Conservation (phyloP, 2,797 vertebrate genomes). For the Hypotaenidia philippensis region DNA sequence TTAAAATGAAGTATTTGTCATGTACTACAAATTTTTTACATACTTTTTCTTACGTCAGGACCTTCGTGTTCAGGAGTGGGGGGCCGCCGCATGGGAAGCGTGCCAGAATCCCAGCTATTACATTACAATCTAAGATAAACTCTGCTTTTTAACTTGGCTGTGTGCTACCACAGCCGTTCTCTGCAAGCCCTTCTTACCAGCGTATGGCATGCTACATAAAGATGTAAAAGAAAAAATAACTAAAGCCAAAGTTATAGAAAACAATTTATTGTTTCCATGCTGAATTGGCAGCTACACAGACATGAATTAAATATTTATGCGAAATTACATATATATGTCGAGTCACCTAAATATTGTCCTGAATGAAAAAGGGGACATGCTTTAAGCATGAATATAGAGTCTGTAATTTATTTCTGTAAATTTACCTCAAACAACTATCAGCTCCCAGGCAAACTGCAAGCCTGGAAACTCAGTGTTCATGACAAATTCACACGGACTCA, state of each 20-base stretch:
- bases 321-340: not conserved
- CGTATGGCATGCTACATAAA: not conserved
- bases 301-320: not conserved
- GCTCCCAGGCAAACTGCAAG: not conserved
- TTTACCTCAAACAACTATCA: not conserved
- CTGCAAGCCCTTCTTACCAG: not conserved
- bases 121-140: not conserved
- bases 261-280: not conserved
- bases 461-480: not conserved
- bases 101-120: not conserved
- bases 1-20: constrained; percentile 28
- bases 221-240: not conserved
- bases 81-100: not conserved
- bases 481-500: not conserved
- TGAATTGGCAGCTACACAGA: not conserved
- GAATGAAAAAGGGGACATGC: not conserved
- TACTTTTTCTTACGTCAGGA: not conserved
- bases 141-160: not conserved
- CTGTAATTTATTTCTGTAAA: not conserved
- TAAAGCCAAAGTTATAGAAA: not conserved
- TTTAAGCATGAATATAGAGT: not conserved
- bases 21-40: not conserved
- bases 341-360: not conserved
- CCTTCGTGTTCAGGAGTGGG: not conserved
- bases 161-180: not conserved